Evolutionary conservation across 1,140 invertebrate genomes (phyloP).

Genomic region (Vanessa tameamea): DNA sequence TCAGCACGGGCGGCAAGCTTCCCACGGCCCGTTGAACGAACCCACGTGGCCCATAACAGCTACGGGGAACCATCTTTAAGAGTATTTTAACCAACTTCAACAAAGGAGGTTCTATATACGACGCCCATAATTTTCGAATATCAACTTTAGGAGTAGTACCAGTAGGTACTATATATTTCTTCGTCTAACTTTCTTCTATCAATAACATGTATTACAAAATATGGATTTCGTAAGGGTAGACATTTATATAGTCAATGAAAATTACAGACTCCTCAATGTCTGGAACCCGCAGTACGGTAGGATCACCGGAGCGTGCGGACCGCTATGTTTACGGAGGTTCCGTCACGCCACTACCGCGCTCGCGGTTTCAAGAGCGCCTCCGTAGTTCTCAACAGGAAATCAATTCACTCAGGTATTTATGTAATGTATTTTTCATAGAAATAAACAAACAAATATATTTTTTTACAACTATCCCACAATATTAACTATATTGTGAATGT

Average conservation of each 20-base stretch:
- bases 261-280: conserved; percentile 58
- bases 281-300: conserved; percentile 58
- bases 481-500: neutral
- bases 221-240: neutral
- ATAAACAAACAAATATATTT: neutral
- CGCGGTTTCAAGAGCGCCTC: conserved; percentile 73
- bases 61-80: too few relatives aligned
- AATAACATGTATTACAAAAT: too few relatives aligned
- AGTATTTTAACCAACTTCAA: too few relatives aligned
- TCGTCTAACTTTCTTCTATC: too few relatives aligned
- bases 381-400: conserved; percentile 64
- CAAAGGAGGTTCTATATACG: too few relatives aligned
- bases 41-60: too few relatives aligned
- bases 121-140: too few relatives aligned
- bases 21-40: too few relatives aligned
- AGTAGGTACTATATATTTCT: too few relatives aligned
- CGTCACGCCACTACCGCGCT: conserved; percentile 76
- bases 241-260: neutral
- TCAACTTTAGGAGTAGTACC: too few relatives aligned
- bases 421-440: neutral
- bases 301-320: conserved; percentile 60
- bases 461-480: neutral
- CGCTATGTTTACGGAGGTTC: conserved; percentile 79
- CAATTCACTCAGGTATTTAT: conserved; percentile 59
- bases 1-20: too few relatives aligned